Evolutionary conservation across 2,113 vertebrate genomes (phyloP).

Genomic region (Gavialis gangeticus): DNA sequence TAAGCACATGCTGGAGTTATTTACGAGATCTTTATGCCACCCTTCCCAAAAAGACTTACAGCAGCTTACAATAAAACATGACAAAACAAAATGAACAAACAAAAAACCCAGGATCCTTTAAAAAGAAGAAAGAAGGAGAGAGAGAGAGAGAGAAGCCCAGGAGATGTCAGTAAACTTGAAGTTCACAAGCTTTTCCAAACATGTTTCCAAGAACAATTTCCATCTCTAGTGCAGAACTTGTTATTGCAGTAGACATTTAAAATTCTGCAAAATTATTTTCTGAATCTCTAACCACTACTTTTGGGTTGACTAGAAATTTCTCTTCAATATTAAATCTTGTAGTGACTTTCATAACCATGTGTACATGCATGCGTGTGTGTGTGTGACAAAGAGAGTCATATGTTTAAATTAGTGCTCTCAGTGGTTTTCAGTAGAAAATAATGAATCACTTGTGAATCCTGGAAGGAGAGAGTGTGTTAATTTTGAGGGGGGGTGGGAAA

Average conservation of each 20-base stretch:
- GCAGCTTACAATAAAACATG: too few relatives aligned
- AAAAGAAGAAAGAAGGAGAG: not conserved
- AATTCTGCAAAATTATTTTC: slow-evolving; percentile 72
- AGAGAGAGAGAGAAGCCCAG: too few relatives aligned
- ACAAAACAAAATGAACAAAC: too few relatives aligned
- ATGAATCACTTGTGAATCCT: slow-evolving; percentile 62
- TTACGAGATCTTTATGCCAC: too few relatives aligned
- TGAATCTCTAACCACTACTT: slow-evolving; percentile 33
- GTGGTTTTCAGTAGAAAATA: slow-evolving; percentile 49
- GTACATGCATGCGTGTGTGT: not conserved
- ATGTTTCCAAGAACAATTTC: not conserved
- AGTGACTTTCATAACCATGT: slow-evolving; percentile 16
- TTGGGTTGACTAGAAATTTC: slow-evolving; percentile 56
- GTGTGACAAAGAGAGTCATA: slow-evolving; percentile 13
- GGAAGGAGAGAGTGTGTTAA: slow-evolving; percentile 15
- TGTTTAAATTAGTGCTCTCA: slow-evolving; percentile 67
- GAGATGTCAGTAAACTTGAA: slow-evolving; percentile 7
- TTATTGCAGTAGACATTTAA: slow-evolving; percentile 41
- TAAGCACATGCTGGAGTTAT: not conserved
- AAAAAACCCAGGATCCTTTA: not conserved
- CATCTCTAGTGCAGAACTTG: not conserved
- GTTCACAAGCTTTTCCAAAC: not conserved
- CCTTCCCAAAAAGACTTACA: too few relatives aligned
- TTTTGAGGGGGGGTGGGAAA: slow-evolving; percentile 44
- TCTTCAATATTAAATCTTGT: slow-evolving; percentile 28